A percentile compares a stretch with the other conserved stretches of the same genome.
Evolutionary conservation across 1,140 invertebrate species (phyloP).

Genomic region (Bradysia coprophila): DNA sequence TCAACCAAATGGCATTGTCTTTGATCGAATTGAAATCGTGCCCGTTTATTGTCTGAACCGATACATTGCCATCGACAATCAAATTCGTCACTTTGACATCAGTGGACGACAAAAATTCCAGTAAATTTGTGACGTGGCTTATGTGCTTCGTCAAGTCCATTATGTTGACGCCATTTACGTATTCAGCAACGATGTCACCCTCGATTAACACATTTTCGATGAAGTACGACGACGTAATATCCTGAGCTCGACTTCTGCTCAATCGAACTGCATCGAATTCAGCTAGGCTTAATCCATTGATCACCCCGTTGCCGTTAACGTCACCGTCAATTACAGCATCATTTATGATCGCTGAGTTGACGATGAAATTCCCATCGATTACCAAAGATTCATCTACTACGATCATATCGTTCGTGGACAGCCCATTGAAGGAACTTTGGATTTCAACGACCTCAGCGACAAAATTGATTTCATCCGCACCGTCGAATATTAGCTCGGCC

Average conservation of each 20-base stretch:
- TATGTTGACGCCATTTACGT: background rate
- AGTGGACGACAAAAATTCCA: background rate
- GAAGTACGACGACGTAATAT: background rate
- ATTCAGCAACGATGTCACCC: background rate
- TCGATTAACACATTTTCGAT: background rate
- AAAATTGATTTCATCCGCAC: background rate
- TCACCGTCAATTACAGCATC: background rate
- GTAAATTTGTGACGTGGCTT: background rate
- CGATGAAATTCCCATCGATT: background rate
- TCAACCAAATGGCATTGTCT: background rate
- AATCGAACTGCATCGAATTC: background rate
- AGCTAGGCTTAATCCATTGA: background rate
- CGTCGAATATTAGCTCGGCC: background rate
- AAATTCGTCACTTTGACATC: background rate
- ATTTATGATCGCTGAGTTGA: background rate
- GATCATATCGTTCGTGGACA: background rate
- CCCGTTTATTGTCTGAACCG: background rate
- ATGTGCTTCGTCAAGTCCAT: background rate
- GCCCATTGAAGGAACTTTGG: slow-evolving; percentile 10
- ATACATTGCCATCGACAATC: background rate
- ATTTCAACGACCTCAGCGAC: slow-evolving; percentile 8
- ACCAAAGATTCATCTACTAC: background rate
- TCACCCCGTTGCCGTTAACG: background rate
- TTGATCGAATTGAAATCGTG: background rate
- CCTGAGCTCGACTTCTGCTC: background rate